Evolutionary conservation across 2,113 vertebrate genomes (phyloP).

Genomic region (Mastomys coucha): DNA sequence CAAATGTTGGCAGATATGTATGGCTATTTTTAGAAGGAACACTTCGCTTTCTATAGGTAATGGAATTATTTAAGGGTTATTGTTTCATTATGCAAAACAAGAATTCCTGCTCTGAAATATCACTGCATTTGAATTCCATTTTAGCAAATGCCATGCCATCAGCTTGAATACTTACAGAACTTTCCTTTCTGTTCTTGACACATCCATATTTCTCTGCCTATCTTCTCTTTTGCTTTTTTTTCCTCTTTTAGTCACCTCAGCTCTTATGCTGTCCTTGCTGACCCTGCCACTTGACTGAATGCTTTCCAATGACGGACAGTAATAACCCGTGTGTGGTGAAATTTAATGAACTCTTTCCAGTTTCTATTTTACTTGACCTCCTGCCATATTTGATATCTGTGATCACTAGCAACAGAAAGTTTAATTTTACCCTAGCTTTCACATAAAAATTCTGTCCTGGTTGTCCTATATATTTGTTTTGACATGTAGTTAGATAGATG

Average conservation of each 20-base stretch:
- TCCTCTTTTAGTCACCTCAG: neutral
- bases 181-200: neutral
- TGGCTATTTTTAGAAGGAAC: constrained; percentile 38
- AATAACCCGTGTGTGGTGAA: constrained; percentile 38
- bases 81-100: constrained; percentile 64
- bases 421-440: constrained; percentile 44
- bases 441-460: neutral
- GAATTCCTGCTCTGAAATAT: constrained; percentile 50
- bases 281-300: neutral
- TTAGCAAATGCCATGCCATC: constrained; percentile 8
- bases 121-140: neutral
- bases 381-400: constrained; percentile 50
- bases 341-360: constrained; percentile 10
- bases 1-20: constrained; percentile 4
- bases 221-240: neutral
- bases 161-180: neutral
- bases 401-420: constrained; percentile 40
- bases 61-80: constrained; percentile 45
- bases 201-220: neutral
- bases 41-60: constrained; percentile 29
- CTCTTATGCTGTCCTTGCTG: neutral
- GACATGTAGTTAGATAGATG: neutral
- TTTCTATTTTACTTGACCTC: constrained; percentile 35
- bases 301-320: neutral
- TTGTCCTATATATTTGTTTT: constrained; percentile 15